Base-by-base conservation (phyloP, 2,888 invertebrate genomes). In the Troglohyphantes excavatus region DNA sequence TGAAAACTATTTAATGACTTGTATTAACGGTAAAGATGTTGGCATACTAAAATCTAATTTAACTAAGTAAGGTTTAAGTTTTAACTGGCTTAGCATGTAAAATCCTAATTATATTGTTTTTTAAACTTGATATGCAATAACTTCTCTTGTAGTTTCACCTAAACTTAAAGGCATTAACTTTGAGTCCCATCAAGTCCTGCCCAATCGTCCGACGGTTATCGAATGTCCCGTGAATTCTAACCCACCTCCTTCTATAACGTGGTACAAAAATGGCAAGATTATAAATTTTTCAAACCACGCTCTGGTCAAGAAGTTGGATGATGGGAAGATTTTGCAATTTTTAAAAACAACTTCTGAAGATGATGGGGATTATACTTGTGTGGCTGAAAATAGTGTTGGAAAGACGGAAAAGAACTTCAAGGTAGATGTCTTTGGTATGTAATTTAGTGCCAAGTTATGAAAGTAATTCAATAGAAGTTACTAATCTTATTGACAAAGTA, bases 311-410 rank as follows among this genome's bases (percentile, higher is more conserved):
- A 23, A 81, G 9, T 46, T 76, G 43, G 88, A 87, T 26, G 53
- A 83, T 53, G 88, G 90, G 33, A 78, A 73, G 11, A 21, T 67
- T 1, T 72, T 91, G 23, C 89, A 90, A 63, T 79, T 91, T 27
- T 61, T 88, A 23, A 81, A 84, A 29, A 91, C 92, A 2, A 82
- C 46, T n/a, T 79, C 91, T 0, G 91, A 91, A 21, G 92, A 93
- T 61, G 72, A 79, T 29, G 93, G 92, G 27, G 53, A 59, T 27
- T 93, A 92, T 85, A 90, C 91, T 43, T 93, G 93, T 68, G 53
- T 92, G 27, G 93, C 92, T 21, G 90, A 92, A 73, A 93, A 93
- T 84, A 90, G 91, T 26, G 93, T 93, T 43, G 93, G 93, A 23
- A 92, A 92, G 65, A 85, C 91, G 2, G 90, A 91, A 75, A 92